A percentile compares a stretch with the other conserved stretches of the same genome.
Conservation (phyloP, 2,797 vertebrate species). For the Euphonia xanthogaster region DNA sequence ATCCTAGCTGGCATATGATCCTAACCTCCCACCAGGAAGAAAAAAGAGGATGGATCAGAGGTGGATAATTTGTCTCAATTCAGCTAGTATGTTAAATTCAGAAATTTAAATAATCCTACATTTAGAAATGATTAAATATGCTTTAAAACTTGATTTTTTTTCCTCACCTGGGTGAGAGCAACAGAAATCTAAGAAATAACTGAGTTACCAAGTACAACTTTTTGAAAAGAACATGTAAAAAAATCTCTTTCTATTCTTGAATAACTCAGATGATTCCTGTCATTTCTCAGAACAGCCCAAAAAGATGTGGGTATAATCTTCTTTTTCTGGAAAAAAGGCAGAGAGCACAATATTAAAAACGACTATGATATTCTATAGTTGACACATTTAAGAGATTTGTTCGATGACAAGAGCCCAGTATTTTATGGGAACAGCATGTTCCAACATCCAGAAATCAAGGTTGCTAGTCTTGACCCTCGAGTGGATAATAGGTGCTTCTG, state of each 20-base stretch:
- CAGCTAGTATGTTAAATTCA: not conserved
- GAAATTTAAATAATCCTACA: not conserved
- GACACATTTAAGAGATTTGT: not conserved
- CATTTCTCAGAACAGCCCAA: not conserved
- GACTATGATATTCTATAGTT: not conserved
- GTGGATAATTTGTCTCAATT: not conserved
- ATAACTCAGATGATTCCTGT: not conserved
- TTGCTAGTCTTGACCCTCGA: not conserved
- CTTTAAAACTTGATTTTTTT: not conserved
- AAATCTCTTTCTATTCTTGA: not conserved
- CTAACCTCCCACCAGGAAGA: not conserved
- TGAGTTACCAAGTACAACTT: not conserved
- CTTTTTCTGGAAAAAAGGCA: not conserved
- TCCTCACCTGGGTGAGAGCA: not conserved
- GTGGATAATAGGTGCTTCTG: not conserved
- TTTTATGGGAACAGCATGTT: not conserved
- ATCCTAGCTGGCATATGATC: not conserved
- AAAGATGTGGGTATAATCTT: not conserved
- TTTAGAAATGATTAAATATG: not conserved
- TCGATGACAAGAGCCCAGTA: not conserved
- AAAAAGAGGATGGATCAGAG: not conserved
- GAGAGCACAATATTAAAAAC: not conserved
- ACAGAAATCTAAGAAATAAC: not conserved
- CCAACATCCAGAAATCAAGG: not conserved
- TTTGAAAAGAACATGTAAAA: not conserved